A percentile compares a stretch with the other conserved stretches of the same genome.
These are phyloP conservation scores for Callyntrura guangdongensis DNA, from an alignment of 2,888 invertebrate species.

Conservation along the genomic window DNA sequence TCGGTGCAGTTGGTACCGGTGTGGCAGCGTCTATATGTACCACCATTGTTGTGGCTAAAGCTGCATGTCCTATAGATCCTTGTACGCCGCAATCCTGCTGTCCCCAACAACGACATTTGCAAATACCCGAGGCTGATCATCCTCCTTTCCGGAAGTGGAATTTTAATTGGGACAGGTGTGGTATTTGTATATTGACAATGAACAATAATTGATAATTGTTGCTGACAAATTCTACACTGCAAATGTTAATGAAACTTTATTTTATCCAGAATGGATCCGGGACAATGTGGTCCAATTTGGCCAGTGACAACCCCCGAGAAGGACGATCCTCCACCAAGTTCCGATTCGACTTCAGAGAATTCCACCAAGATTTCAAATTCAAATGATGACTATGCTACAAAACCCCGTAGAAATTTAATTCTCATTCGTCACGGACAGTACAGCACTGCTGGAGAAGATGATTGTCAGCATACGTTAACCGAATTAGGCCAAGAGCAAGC, in stretches of 20 bases:
- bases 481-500: constrained; percentile 93
- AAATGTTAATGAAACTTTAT: no score
- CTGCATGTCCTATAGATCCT: not conserved
- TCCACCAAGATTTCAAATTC: constrained; percentile 88
- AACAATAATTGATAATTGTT: no score
- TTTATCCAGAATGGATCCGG: constrained; percentile 61
- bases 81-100: not conserved
- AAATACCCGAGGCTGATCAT: constrained; percentile 59
- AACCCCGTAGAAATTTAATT: constrained; percentile 92
- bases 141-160: constrained; percentile 90
- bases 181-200: no score
- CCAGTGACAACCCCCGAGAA: constrained; percentile 3
- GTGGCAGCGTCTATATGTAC: constrained; percentile 30
- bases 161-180: constrained; percentile 95
- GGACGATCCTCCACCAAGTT: not conserved
- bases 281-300: constrained; percentile 32
- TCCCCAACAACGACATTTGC: not conserved
- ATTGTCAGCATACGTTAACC: constrained; percentile 89
- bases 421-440: constrained; percentile 98
- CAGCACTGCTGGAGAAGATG: constrained; percentile 90
- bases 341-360: constrained; percentile 87
- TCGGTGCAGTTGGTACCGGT: constrained; percentile 43
- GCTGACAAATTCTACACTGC: no score
- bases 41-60: constrained; percentile 31
- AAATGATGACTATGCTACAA: constrained; percentile 85